A percentile compares a stretch with the other conserved stretches of the same genome.
Conservation (phyloP, 2,113 vertebrate genomes). For the Crotalus tigris region DNA sequence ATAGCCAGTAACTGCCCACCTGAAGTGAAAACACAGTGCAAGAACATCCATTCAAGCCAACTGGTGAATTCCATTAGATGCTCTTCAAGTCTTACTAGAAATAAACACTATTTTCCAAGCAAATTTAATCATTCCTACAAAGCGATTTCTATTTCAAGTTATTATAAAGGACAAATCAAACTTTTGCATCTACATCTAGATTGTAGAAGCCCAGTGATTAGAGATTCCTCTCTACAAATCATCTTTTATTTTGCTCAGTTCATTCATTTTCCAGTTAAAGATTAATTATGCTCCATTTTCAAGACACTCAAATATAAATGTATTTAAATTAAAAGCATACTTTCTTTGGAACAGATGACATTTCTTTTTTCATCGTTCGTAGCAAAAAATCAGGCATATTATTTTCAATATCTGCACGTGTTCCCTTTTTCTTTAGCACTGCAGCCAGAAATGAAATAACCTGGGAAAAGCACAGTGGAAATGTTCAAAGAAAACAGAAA, state of each 20-base stretch:
- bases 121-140: not conserved
- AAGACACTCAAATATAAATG: not conserved
- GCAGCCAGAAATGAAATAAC: constrained; percentile 95
- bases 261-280: not conserved
- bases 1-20: not conserved
- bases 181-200: not conserved
- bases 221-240: not conserved
- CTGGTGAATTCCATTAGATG: not conserved
- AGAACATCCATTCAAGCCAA: not conserved
- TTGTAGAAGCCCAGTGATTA: not conserved
- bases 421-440: constrained; percentile 88
- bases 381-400: constrained; percentile 90
- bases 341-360: constrained; percentile 70
- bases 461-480: constrained; percentile 62
- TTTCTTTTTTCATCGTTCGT: constrained; percentile 73
- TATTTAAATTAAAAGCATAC: constrained; percentile 60
- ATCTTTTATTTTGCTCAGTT: not conserved
- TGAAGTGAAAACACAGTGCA: not conserved
- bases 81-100: not conserved
- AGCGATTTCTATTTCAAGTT: not conserved
- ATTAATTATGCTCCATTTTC: not conserved
- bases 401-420: constrained; percentile 88
- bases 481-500: not conserved
- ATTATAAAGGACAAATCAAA: not conserved
- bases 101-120: not conserved